Conservation (phyloP, 2,888 invertebrate genomes). For the Drosophila dives region DNA sequence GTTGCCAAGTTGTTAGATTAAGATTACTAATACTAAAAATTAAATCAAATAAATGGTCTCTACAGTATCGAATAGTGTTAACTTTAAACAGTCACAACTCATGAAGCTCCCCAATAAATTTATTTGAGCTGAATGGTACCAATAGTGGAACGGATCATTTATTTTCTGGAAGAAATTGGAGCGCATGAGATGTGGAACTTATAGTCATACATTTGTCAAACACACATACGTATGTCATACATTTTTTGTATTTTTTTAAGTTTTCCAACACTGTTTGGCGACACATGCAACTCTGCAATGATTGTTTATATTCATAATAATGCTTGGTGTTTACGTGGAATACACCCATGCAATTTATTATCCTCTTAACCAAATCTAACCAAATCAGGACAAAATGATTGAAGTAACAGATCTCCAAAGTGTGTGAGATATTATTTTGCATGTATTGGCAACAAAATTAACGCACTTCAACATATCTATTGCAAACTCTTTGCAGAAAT, state of each 20-base stretch:
- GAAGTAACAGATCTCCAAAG: constrained; percentile 94
- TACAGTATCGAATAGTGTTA: no score
- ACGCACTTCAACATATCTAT: constrained; percentile 12
- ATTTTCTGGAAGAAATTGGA: no score
- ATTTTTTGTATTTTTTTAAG: neutral
- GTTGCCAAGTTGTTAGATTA: no score
- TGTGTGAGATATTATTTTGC: constrained; percentile 85
- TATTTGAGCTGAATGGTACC: no score
- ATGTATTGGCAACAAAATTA: constrained; percentile 12
- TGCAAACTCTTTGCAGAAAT: constrained; percentile 89
- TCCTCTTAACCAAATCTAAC: constrained; percentile 44
- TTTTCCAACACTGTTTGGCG: constrained; percentile 27
- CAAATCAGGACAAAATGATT: constrained; percentile 87
- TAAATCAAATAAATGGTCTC: no score
- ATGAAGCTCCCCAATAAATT: no score
- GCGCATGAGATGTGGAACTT: no score
- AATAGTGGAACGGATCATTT: no score
- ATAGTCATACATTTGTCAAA: no score
- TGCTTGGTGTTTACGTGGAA: constrained; percentile 62
- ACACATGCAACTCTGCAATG: constrained; percentile 54
- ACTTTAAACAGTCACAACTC: no score
- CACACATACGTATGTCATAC: neutral
- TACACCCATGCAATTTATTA: constrained; percentile 46
- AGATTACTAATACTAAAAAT: no score
- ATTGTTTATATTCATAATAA: constrained; percentile 66